phyloP scores from a whole-genome alignment of 2,113 vertebrate genomes.

The Monarcha castaneiventris region DNA sequence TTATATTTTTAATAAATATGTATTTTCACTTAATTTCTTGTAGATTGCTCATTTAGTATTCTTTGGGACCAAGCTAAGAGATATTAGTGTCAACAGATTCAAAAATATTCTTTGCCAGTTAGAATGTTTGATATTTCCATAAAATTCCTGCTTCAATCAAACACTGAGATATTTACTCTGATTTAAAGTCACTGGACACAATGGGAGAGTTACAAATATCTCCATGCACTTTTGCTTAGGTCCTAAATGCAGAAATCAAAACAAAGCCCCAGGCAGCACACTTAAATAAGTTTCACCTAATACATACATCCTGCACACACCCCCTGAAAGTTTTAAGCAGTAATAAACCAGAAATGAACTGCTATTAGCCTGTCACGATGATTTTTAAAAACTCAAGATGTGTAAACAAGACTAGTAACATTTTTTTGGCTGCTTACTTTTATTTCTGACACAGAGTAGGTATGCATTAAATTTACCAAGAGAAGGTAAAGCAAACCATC shows the following conservation, averaged over 20 bases:
- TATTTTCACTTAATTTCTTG: neutral
- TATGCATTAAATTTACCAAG: neutral
- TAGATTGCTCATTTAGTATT: neutral
- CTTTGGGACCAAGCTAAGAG: neutral
- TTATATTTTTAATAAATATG: neutral
- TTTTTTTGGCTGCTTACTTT: neutral
- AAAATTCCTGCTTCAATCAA: neutral
- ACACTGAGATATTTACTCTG: neutral
- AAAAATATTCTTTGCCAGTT: neutral
- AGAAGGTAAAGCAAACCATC: neutral
- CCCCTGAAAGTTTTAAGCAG: neutral
- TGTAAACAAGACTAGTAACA: neutral
- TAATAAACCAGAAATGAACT: neutral
- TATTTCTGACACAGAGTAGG: neutral
- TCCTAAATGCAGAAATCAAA: neutral
- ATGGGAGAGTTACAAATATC: neutral
- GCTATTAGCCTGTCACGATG: neutral
- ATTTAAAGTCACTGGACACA: neutral
- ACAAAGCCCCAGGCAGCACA: neutral
- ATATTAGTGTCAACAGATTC: neutral
- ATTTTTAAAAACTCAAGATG: neutral
- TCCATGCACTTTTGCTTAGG: neutral
- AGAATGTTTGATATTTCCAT: neutral
- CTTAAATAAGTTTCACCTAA: neutral
- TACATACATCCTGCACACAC: neutral